Conservation (phyloP, 2,797 vertebrate species). For the Lophotriccus pileatus region DNA sequence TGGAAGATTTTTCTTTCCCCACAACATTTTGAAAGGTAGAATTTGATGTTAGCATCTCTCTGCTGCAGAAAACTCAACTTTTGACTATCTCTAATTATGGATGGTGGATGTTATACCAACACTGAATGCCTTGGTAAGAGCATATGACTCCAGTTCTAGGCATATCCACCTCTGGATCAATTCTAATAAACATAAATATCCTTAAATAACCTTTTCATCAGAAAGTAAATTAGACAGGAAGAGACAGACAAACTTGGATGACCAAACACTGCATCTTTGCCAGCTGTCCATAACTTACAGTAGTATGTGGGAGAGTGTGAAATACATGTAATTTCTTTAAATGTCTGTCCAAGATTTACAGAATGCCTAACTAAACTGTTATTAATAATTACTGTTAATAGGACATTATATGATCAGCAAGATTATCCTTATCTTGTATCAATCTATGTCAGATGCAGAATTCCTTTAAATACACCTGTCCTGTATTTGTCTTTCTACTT, state of each 20-base stretch:
- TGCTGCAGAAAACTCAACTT: background rate
- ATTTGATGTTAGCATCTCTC: background rate
- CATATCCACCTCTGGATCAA: background rate
- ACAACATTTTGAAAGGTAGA: background rate
- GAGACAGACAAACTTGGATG: background rate
- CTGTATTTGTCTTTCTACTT: background rate
- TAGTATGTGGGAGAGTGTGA: background rate
- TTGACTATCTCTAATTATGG: background rate
- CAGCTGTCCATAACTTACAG: background rate
- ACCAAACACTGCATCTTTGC: background rate
- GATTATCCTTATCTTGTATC: background rate
- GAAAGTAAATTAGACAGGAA: background rate
- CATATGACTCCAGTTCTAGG: background rate
- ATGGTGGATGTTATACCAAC: background rate
- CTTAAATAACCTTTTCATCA: background rate
- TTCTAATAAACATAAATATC: background rate
- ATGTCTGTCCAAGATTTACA: background rate
- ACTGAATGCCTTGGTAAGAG: background rate
- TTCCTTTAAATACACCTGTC: background rate
- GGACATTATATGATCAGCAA: background rate
- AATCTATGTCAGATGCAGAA: background rate
- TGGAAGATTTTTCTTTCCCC: background rate
- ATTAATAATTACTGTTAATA: background rate
- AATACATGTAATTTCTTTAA: rapidly evolving
- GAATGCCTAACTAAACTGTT: background rate